Percentiles rank a stretch among this genome's conserved stretches.
phyloP scores from a whole-genome alignment of 2,797 vertebrate genomes.

The Myotis myotis region DNA sequence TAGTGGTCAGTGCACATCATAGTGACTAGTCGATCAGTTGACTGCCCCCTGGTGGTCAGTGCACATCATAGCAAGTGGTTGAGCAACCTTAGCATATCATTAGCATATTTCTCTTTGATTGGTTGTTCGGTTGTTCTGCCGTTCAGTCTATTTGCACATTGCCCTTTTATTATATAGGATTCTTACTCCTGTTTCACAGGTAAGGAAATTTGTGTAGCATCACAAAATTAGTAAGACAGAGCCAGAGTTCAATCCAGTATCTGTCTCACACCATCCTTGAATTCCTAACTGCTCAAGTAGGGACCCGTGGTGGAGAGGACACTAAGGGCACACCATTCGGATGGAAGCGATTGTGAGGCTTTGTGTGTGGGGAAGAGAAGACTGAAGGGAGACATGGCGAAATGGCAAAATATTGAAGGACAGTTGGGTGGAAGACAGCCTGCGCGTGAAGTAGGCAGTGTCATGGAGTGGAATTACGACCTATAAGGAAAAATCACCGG shows the following conservation, averaged over 20 bases:
- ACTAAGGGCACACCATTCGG: too few relatives aligned
- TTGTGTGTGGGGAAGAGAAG: not conserved
- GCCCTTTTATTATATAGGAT: too few relatives aligned
- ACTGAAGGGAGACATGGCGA: not conserved
- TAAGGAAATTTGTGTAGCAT: not conserved
- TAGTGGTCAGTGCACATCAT: too few relatives aligned
- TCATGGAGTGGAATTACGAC: not conserved
- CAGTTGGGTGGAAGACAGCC: not conserved
- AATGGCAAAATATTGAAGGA: not conserved
- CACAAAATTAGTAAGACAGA: not conserved
- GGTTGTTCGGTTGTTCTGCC: too few relatives aligned
- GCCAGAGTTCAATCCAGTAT: not conserved
- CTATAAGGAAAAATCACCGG: not conserved
- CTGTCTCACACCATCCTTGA: not conserved
- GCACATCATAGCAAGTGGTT: too few relatives aligned
- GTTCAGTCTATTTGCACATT: too few relatives aligned
- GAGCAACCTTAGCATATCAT: too few relatives aligned
- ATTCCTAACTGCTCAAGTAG: not conserved
- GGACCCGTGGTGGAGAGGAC: not conserved
- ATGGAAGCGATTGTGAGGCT: not conserved
- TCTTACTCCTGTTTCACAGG: not conserved
- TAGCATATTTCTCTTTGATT: too few relatives aligned
- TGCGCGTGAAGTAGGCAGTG: fast-evolving
- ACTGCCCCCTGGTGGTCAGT: too few relatives aligned
- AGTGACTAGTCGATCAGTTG: too few relatives aligned